Evolutionary conservation across 1,140 invertebrate genomes (phyloP), one percentile per base, ranked within the genome.

Genomic region (Sminthurides bifidus): DNA sequence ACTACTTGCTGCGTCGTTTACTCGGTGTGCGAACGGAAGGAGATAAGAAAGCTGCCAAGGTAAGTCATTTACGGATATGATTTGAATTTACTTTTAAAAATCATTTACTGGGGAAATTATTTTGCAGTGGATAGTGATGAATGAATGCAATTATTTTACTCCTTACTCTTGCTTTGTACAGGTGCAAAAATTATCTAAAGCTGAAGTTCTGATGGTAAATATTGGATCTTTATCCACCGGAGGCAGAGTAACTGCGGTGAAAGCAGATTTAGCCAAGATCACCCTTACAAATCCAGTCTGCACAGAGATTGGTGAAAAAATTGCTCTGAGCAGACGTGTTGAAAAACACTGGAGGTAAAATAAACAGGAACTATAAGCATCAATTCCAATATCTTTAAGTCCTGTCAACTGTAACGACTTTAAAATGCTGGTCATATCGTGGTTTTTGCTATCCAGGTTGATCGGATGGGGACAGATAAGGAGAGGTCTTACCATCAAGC

Each of bases 221-320:
- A 99, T 99, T 71, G 96, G 96, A 8, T 98, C 95, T 0, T 73
- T 99, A 43, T 98, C 94, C 59, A 98, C 95, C 23, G 96, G 96
- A 43, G 94, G 95, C 3, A 77, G 92, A 65, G 95, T 99, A 2
- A 75, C 92, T 26, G 94, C 93, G 24, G 94, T 96, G 0, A 96
- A 87, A 70, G 90, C 84, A 65, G 95, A 98, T 82, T 84, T 98
- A 70, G 94, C 94, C 3, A 98, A 98, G 72, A 96, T 99, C 56
- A 83, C 86, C 37, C 77, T 99, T 24, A 96, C 91, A 15, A 93
- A 87, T 73, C 96, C 96, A 2, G 96, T 99, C 0, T 99, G 96
- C 70, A 98, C 95, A 26, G 95, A 98, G 74, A 83, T 96, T 58
- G 91, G 90, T 52, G 95, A 99, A 70, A 99, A 98, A 71, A 97